Base-by-base conservation (phyloP, 2,888 invertebrate genomes). In the Erebia aethiops region DNA sequence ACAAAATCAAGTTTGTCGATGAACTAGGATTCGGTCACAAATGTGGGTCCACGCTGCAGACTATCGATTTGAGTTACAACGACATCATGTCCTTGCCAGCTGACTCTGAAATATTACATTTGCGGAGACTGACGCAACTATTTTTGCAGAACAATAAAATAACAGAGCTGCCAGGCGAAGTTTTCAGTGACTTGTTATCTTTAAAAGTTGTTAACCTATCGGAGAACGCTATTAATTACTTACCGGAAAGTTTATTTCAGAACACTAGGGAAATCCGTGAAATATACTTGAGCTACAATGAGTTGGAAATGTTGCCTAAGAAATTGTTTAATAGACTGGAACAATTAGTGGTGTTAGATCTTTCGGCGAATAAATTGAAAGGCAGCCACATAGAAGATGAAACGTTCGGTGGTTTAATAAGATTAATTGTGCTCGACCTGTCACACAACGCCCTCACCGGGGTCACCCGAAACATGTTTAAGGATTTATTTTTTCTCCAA, bases 361-460 rank as follows among this genome's bases (percentile, higher is more conserved):
- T 98, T 84, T 97, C 97, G 76, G 95, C 95, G 82, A 98, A 98
- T 93, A 97, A 97, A 90, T 94, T 98, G 87, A 96, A 96, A 80
- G 97, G 97, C 88, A 96, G 96, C 86, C 97, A 96, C 86, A 95
- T 98, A 83, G 97, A 97, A 92, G 96, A 97, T 82, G 96, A 96
- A 80, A 97, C 97, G 77, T 98, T 98, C 86, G 95, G 96, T 77
- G 98, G 98, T 77, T 94, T 98, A 81, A 97, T 98, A 82, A 95
- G 98, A 75, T 94, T 97, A 85, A 97, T 98, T 82, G 96, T 98
- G 78, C 94, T 98, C 82, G 97, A 98, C 93, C 93, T 98, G 80
- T 97, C 97, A 46, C 96, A 96, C 87, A 98, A 98, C 87, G 94
- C 95, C 71, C 89, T 98, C 76, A 96, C 96, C 43, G 95, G 96